Percentiles rank a stretch among this genome's conserved stretches.
Evolutionary conservation across 1,140 invertebrate species (phyloP).

Genomic region (Cyphomyrmex costatus): DNA sequence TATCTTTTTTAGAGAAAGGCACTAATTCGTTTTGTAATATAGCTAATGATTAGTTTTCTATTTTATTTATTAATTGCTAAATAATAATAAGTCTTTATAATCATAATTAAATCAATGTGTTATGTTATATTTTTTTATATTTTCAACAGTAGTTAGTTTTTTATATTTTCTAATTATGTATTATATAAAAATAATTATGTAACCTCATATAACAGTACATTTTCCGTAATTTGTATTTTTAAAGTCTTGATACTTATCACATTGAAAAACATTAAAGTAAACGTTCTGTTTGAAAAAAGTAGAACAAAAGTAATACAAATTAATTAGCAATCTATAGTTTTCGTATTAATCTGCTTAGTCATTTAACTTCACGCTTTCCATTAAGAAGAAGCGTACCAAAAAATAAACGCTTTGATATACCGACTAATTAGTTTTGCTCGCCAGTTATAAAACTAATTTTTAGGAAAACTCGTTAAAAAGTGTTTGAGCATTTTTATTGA

Average conservation of each 20-base stretch:
- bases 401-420: slow-evolving; percentile 55
- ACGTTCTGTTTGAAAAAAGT: background rate
- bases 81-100: background rate
- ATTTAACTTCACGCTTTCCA: slow-evolving; percentile 49
- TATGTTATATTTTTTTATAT: too few relatives aligned
- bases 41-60: background rate
- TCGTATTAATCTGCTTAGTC: slow-evolving; percentile 36
- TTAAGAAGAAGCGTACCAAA: slow-evolving; percentile 54
- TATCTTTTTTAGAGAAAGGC: background rate
- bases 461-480: slow-evolving; percentile 38
- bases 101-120: background rate
- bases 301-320: slow-evolving; percentile 1
- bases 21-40: slow-evolving; percentile 6
- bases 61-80: background rate
- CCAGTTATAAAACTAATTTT: slow-evolving; percentile 55
- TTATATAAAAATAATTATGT: slow-evolving; percentile 14
- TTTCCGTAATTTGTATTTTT: background rate
- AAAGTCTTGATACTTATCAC: background rate
- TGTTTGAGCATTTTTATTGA: background rate
- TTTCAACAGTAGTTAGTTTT: too few relatives aligned
- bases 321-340: slow-evolving; percentile 19
- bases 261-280: background rate
- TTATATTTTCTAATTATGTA: background rate
- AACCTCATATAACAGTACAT: background rate
- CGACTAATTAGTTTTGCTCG: slow-evolving; percentile 52